Percentiles rank a stretch among this genome's conserved stretches.
phyloP scores from a whole-genome alignment of 2,797 vertebrate genomes.

The Rhinella marina region DNA sequence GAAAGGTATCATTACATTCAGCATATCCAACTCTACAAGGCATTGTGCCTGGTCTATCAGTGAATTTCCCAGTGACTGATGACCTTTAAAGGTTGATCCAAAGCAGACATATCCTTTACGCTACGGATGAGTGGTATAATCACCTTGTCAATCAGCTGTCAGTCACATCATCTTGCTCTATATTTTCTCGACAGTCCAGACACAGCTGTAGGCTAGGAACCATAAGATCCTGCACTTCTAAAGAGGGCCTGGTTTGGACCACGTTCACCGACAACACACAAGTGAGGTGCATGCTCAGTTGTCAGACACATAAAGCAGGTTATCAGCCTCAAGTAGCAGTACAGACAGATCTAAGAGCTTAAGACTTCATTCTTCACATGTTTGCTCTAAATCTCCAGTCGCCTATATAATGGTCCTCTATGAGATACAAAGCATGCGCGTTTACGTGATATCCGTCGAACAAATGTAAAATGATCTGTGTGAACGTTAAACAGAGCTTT shows the following conservation, averaged over 20 bases:
- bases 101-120: neutral
- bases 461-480: neutral
- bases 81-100: neutral
- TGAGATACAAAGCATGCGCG: slow-evolving; percentile 1
- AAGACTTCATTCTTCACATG: neutral
- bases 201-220: neutral
- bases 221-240: neutral
- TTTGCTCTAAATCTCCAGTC: neutral
- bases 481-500: neutral
- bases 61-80: too few species aligned
- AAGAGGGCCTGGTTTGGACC: neutral
- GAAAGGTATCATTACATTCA: too few species aligned
- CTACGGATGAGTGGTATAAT: neutral
- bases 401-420: slow-evolving; percentile 17
- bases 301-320: slow-evolving; percentile 4
- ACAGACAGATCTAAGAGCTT: neutral
- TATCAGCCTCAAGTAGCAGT: neutral
- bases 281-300: neutral
- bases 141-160: neutral
- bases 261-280: slow-evolving; percentile 9
- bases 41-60: too few species aligned
- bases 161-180: neutral
- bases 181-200: neutral
- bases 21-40: too few species aligned
- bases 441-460: slow-evolving; percentile 3